Percentiles rank a stretch among this genome's conserved stretches.
Conservation (phyloP, 1,140 invertebrate species). For the Solen grandis region DNA sequence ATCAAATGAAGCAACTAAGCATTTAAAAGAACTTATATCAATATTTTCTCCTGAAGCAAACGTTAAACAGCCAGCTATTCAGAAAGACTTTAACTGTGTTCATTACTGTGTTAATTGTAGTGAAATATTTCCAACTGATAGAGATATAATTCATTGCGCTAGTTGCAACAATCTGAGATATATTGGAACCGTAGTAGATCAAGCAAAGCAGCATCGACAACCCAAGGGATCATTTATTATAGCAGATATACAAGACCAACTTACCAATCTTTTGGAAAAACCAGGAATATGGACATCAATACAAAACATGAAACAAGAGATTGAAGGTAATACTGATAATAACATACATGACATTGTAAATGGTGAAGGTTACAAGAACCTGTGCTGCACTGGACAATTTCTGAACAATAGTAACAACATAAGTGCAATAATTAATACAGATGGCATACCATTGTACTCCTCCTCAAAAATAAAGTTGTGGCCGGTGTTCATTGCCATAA, state of each 20-base stretch:
- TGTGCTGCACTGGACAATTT: constrained; percentile 32
- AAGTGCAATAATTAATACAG: constrained; percentile 39
- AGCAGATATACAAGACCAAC: neutral
- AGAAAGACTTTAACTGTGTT: neutral
- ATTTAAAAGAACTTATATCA: neutral
- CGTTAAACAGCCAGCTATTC: neutral
- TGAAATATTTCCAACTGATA: neutral
- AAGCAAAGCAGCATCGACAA: neutral
- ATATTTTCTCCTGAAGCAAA: neutral
- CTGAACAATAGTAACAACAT: constrained; percentile 19
- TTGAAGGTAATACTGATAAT: neutral
- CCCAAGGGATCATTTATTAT: neutral
- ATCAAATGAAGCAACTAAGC: neutral
- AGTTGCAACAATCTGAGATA: neutral
- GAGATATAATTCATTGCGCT: neutral
- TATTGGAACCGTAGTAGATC: neutral
- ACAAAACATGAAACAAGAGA: neutral
- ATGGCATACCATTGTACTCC: constrained; percentile 51
- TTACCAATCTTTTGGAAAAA: neutral
- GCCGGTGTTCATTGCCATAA: constrained; percentile 51
- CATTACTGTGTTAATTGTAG: neutral
- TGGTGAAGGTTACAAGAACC: constrained; percentile 16
- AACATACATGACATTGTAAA: constrained; percentile 1
- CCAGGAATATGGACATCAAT: neutral
- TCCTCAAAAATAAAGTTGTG: constrained; percentile 54